Percentiles rank a stretch among this genome's conserved stretches.
These are phyloP conservation scores for Idaea straminata DNA, from an alignment of 2,888 invertebrate species.

Conservation along the genomic window DNA sequence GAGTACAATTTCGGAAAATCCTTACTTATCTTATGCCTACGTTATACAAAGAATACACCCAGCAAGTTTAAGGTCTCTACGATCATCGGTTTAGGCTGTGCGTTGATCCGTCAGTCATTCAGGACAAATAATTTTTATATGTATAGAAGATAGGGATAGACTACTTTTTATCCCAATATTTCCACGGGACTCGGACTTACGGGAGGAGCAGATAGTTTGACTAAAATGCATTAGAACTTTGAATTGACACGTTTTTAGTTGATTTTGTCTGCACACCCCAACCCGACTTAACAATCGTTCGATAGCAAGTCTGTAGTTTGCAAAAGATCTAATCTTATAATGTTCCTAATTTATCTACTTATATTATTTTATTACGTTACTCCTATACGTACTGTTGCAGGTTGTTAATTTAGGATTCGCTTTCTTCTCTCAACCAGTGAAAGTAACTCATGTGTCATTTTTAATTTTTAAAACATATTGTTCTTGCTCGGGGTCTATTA, in stretches of 20 bases:
- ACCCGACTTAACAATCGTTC: not conserved
- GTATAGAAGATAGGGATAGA: too few species aligned
- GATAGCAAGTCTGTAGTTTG: not conserved
- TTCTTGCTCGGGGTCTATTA: conserved; percentile 26
- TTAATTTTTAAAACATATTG: conserved; percentile 34
- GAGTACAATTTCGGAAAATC: too few species aligned
- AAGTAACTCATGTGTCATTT: conserved; percentile 45
- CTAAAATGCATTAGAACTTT: not conserved
- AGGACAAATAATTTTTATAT: too few species aligned
- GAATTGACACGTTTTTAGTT: not conserved
- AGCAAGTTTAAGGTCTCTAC: too few species aligned
- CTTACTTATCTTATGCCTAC: too few species aligned
- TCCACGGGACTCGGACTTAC: too few species aligned
- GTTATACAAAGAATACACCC: too few species aligned
- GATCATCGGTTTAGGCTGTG: too few species aligned
- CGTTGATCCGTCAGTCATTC: too few species aligned
- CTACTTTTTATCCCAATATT: too few species aligned
- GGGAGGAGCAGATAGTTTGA: too few species aligned
- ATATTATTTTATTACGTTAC: conserved; percentile 7
- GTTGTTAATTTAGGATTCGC: conserved; percentile 72
- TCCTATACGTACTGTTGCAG: conserved; percentile 54
- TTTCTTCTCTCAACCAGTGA: conserved; percentile 61
- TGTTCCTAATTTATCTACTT: not conserved
- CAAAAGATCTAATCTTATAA: not conserved
- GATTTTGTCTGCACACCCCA: not conserved